phyloP scores from a whole-genome alignment of 2,888 invertebrate species.

The Lepidocyrtoides sp. region DNA sequence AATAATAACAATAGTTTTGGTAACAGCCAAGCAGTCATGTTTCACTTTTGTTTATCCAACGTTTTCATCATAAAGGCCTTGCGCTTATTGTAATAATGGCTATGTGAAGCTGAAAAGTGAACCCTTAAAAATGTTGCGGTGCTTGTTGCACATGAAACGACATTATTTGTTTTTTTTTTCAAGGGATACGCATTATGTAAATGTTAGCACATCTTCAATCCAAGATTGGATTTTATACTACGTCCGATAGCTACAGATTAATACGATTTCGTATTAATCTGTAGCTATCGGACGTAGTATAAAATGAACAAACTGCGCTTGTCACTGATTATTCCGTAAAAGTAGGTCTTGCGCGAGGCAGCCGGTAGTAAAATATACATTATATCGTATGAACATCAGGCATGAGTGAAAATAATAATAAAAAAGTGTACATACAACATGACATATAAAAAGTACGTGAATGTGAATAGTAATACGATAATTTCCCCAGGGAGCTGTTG shows the following conservation, averaged over 20 bases:
- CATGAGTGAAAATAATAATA: not conserved
- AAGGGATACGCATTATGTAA: no score
- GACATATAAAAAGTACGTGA: constrained; percentile 19
- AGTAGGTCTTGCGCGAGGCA: constrained; percentile 64
- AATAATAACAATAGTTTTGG: not conserved
- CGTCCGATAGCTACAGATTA: not conserved
- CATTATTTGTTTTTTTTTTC: no score
- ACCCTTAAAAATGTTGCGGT: no score
- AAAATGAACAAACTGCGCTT: not conserved
- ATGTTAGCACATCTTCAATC: no score
- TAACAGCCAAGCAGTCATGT: not conserved
- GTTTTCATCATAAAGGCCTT: not conserved
- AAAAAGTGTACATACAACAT: not conserved
- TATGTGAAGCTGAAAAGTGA: no score
- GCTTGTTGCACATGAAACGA: no score
- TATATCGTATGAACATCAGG: not conserved
- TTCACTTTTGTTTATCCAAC: not conserved
- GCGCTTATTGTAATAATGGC: no score
- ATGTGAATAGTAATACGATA: constrained; percentile 47
- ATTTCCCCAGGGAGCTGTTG: constrained; percentile 62
- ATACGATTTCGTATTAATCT: no score
- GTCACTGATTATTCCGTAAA: constrained; percentile 54
- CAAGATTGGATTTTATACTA: no score
- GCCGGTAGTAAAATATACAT: constrained; percentile 1
- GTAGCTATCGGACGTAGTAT: not conserved